Base-by-base conservation (phyloP, 2,888 invertebrate species). In the Dendrolimus pini region DNA sequence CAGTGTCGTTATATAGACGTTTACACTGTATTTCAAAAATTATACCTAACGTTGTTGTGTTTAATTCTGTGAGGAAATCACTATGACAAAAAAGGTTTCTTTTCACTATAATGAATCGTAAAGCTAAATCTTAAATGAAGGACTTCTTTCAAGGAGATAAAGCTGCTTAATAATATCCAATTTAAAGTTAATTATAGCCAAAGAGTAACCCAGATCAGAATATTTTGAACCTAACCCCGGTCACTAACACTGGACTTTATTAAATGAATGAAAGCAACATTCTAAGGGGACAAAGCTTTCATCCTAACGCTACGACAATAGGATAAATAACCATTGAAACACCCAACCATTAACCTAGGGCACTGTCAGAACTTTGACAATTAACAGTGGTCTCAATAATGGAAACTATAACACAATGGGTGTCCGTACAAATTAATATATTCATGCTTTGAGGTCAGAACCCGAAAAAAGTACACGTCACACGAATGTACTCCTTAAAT, bases 351-450 rank as follows among this genome's bases (percentile, higher is more conserved):
- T 86, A 87, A 80, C 78, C 78, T 80, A 68, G 67, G 72, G 72
- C 80, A 79, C 83, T 83, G 87, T 83, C 85, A 82, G 75, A 65
- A 84, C 82, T 86, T 83, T 79, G 80, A 88, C 87, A 87, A 88
- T 88, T 85, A 86, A 83, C 78, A 75, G 74, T 66, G 68, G 73
- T 68, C 68, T 71, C 78, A 83, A 85, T 89, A 85, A 89, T 86
- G 83, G 85, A 86, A 87, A 86, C 85, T 87, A 81, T 75, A 74
- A 75, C 71, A 87, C 80, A 88, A 86, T 80, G 63, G 76, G 61
- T 75, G 71, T 70, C 74, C 78, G 78, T 82, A 85, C 86, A 88
- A 87, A 89, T 87, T 86, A 88, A 88, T 88, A 82, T 85, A 86
- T 86, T 84, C 84, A 82, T 75, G 47, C 12, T 47, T 74, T 71